Evolutionary conservation across 1,140 invertebrate genomes (phyloP), one percentile per base, ranked within the genome.

Genomic region (Zeugodacus cucurbitae): DNA sequence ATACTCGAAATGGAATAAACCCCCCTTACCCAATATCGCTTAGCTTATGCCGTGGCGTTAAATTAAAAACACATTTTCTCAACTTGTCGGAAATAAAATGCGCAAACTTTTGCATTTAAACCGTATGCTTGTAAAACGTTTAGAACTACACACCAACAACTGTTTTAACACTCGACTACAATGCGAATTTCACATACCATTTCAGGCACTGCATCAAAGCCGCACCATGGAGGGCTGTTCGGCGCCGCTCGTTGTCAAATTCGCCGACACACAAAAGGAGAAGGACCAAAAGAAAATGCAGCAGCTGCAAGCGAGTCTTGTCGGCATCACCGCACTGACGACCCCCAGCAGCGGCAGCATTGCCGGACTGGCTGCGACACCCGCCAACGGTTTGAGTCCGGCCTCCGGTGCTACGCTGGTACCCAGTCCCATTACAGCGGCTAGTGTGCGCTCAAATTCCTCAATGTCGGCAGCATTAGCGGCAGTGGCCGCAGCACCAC

Each of bases 161-260:
- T n/a, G 8, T 74, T 32, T 41, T 41, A 37, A 17, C 32, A 37
- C 67, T 37, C 17, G 67, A 74, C 67, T 32, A 54, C 34, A 67
- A 70, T 44, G n/a, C 22, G n/a, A 87, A 48, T 44, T 87, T 87
- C 85, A 74, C 4, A 86, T 22, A 6, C 4, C n/a, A 32, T 86
- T 88, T 11, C 93, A 95, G 96, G 95, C 96, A 90, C 96, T 99
- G 94, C 98, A 99, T 95, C 98, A 99, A 94, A 99, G 98, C 91
- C 97, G 98, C 94, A 99, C 98, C 89, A 99, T 99, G 98, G 99
- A 99, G 94, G 98, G 98, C 34, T 99, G 98, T 93, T 98, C 98
- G 86, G 98, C 98, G 89, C 98, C 99, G 17, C 94, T 99, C 89
- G 99, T 99, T 32, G 98, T 99, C 11, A 99, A 99, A 94, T 99